Evolutionary conservation across 2,113 vertebrate species (phyloP).

Genomic region (Rhea pennata): DNA sequence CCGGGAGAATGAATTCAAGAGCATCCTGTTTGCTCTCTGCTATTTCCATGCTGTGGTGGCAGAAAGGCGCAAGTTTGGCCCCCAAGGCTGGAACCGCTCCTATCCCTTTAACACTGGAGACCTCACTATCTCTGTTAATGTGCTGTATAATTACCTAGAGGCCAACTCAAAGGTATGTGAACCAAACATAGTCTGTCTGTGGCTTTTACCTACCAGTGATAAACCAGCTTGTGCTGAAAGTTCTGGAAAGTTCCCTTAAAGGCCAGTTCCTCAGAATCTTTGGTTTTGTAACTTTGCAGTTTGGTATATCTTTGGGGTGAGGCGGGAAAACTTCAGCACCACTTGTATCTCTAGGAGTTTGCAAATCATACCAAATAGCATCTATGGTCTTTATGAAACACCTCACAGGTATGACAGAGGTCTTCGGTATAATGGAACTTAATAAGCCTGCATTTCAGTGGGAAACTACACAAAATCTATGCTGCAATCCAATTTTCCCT

Average conservation of each 20-base stretch:
- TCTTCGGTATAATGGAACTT: neutral
- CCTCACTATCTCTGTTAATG: constrained; percentile 91
- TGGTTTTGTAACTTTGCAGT: neutral
- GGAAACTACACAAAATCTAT: neutral
- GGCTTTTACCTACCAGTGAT: neutral
- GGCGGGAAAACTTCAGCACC: neutral
- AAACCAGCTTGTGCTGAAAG: neutral
- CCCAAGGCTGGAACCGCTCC: constrained; percentile 93
- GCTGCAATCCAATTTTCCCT: neutral
- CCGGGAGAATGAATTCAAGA: constrained; percentile 91
- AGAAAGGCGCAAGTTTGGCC: constrained; percentile 91
- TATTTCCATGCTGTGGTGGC: constrained; percentile 96
- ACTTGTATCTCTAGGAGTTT: neutral
- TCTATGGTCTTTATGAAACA: neutral
- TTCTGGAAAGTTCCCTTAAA: neutral
- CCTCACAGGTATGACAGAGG: neutral
- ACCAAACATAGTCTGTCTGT: neutral
- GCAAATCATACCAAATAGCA: neutral
- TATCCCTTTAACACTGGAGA: constrained; percentile 94
- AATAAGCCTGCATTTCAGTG: neutral
- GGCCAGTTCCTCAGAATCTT: neutral
- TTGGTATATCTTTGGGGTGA: rapidly evolving
- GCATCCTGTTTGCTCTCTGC: constrained; percentile 92
- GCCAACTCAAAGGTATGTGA: constrained; percentile 87
- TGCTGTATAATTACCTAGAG: constrained; percentile 94